Evolutionary conservation across 2,888 invertebrate species (phyloP).

Genomic region (Harpalus rufipes): DNA sequence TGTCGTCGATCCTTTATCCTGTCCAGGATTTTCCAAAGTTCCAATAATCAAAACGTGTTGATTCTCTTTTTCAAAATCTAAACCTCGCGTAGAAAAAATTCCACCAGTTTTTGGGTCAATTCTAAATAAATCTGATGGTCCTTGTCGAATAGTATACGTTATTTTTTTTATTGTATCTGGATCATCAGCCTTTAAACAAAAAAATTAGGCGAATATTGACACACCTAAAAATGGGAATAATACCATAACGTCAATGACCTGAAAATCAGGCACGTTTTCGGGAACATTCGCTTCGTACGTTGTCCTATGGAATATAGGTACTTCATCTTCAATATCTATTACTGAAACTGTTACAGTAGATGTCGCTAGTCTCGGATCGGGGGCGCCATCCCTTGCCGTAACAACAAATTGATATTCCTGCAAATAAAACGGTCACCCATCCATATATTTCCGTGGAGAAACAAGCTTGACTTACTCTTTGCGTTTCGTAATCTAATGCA

Average conservation of each 20-base stretch:
- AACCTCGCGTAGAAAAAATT: slow-evolving; percentile 85
- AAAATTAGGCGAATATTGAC: neutral
- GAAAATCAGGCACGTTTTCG: slow-evolving; percentile 89
- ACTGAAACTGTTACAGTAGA: slow-evolving; percentile 91
- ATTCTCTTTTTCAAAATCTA: slow-evolving; percentile 88
- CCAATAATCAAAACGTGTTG: slow-evolving; percentile 88
- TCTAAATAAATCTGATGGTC: slow-evolving; percentile 89
- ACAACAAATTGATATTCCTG: slow-evolving; percentile 91
- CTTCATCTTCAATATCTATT: slow-evolving; percentile 89
- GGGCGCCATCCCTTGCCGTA: slow-evolving; percentile 92
- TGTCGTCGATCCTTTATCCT: slow-evolving; percentile 85
- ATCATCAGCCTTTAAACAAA: slow-evolving; percentile 84
- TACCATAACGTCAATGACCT: slow-evolving; percentile 88
- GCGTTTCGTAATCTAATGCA: slow-evolving; percentile 89
- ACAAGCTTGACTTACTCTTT: slow-evolving; percentile 80
- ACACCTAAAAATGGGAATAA: neutral
- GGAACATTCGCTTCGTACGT: slow-evolving; percentile 89
- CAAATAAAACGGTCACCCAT: slow-evolving; percentile 67
- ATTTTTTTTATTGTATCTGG: slow-evolving; percentile 89
- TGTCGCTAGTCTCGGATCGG: slow-evolving; percentile 91
- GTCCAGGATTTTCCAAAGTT: slow-evolving; percentile 89
- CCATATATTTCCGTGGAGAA: neutral
- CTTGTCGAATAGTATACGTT: slow-evolving; percentile 90
- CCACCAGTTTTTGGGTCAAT: slow-evolving; percentile 90
- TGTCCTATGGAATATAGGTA: slow-evolving; percentile 86